These are phyloP conservation scores for Dolichomitus sp. DNA, from an alignment of 2,888 invertebrate species.

Conservation along the genomic window DNA sequence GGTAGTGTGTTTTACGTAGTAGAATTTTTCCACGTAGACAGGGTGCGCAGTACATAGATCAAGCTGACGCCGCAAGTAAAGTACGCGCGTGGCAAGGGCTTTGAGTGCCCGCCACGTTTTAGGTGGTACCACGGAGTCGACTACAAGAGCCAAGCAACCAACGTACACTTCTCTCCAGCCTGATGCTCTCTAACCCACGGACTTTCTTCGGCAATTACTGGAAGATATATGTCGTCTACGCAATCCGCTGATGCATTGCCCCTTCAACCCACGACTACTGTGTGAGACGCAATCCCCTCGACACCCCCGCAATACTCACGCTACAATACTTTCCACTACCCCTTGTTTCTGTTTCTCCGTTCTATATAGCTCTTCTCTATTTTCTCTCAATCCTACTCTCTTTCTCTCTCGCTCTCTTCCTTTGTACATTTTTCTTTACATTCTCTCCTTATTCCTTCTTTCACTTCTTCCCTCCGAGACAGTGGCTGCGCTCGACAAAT, in stretches of 20 bases:
- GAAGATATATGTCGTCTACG: slow-evolving; percentile 79
- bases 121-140: slow-evolving; percentile 52
- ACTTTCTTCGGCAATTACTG: slow-evolving; percentile 56
- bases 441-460: slow-evolving; percentile 48
- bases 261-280: slow-evolving; percentile 74
- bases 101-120: slow-evolving; percentile 70
- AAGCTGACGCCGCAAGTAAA: slow-evolving; percentile 71
- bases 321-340: slow-evolving; percentile 35
- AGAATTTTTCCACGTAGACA: slow-evolving; percentile 42
- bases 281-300: slow-evolving; percentile 72
- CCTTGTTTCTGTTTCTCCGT: slow-evolving; percentile 21
- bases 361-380: not conserved
- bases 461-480: slow-evolving; percentile 47
- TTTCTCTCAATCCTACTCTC: slow-evolving; percentile 31
- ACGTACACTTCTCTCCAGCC: slow-evolving; percentile 15
- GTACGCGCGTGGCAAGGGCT: slow-evolving; percentile 49
- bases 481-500: slow-evolving; percentile 77
- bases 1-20: slow-evolving; percentile 23
- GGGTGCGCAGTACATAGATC: slow-evolving; percentile 67
- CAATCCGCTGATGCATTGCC: slow-evolving; percentile 82
- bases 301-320: slow-evolving; percentile 33
- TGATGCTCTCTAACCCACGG: slow-evolving; percentile 33
- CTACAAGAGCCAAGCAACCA: not conserved
- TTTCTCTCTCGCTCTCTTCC: not conserved
- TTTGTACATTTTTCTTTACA: slow-evolving; percentile 10